A percentile compares a stretch with the other conserved stretches of the same genome.
phyloP scores from a whole-genome alignment of 1,140 invertebrate species.

The Caenorhabditis tropicalis region DNA sequence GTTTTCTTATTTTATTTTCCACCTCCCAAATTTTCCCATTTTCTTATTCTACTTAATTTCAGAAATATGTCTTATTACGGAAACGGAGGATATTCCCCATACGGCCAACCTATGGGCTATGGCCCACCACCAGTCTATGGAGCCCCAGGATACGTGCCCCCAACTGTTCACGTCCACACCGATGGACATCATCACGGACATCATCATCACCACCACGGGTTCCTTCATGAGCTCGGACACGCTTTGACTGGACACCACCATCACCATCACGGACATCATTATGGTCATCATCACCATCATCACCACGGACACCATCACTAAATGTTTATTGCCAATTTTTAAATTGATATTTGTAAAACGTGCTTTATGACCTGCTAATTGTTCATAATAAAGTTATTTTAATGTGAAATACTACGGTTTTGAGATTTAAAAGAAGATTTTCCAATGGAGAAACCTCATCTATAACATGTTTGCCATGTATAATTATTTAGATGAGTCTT shows the following conservation, averaged over 20 bases:
- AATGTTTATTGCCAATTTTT: not conserved
- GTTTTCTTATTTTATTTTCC: not conserved
- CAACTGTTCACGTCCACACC: slow-evolving; percentile 1
- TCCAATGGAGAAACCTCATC: too few relatives aligned
- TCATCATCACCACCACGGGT: slow-evolving; percentile 1
- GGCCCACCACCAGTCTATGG: not conserved
- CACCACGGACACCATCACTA: slow-evolving; percentile 6
- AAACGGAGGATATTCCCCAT: slow-evolving; percentile 18
- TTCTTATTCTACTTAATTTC: not conserved
- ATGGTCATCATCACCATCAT: slow-evolving; percentile 24
- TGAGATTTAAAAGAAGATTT: too few relatives aligned
- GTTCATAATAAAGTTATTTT: not conserved
- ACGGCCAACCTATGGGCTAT: not conserved
- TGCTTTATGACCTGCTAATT: not conserved
- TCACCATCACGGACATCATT: not conserved
- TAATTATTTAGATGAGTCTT: too few relatives aligned
- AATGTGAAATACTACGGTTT: too few relatives aligned
- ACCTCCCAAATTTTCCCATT: not conserved
- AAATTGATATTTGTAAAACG: not conserved
- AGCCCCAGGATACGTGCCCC: not conserved
- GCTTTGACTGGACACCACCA: slow-evolving; percentile 30
- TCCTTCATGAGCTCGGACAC: not conserved
- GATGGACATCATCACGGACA: slow-evolving; percentile 9
- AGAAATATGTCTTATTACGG: slow-evolving; percentile 9
- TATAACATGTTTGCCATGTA: too few relatives aligned